Evolutionary conservation across 2,888 invertebrate genomes (phyloP), one percentile per base, ranked within the genome.

Genomic region (Hartigia nigra): DNA sequence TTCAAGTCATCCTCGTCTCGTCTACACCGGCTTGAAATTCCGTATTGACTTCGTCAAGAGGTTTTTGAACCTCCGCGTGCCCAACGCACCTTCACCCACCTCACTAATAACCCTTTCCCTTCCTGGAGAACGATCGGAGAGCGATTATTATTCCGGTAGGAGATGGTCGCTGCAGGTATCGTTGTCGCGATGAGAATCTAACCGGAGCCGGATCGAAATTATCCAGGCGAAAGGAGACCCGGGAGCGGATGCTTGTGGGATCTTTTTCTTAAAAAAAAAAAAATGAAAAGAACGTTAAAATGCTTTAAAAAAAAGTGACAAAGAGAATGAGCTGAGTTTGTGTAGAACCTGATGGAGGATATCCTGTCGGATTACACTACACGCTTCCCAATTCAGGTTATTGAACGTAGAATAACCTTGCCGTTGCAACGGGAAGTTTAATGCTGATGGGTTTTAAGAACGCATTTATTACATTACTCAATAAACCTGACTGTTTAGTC

Each of bases 301-400:
- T 37, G 75, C 31, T 31, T 12, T 76, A 76, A 78, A 76, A 79
- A 79, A 76, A 74, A 76, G 74, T 74, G 75, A 84, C 75, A 39
- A 74, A 39, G 81, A 82, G 31, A 72, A 72, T 14, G 32, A 14
- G 3, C 31, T 31, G 0, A 23, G 72, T 34, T 70, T 77, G 39
- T 74, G 74, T 75, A 77, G 79, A 83, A 77, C 78, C 80, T 76
- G 81, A 85, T 80, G 83, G 79, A 77, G 80, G 77, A 84, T 86
- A 87, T 87, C 84, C 87, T 84, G 84, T 83, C 72, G 72, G 72
- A 32, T 55, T 55, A 55, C 14, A 55, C 55, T 55, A 23, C 80
- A 74, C 80, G 78, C 75, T 79, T 78, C 74, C 81, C 80, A 78
- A 79, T 84, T 83, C 80, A 75, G 75, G 82, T 83, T 80, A 80